These are phyloP conservation scores for Indri indri DNA, from an alignment of 2,113 vertebrate species.

Conservation along the genomic window DNA sequence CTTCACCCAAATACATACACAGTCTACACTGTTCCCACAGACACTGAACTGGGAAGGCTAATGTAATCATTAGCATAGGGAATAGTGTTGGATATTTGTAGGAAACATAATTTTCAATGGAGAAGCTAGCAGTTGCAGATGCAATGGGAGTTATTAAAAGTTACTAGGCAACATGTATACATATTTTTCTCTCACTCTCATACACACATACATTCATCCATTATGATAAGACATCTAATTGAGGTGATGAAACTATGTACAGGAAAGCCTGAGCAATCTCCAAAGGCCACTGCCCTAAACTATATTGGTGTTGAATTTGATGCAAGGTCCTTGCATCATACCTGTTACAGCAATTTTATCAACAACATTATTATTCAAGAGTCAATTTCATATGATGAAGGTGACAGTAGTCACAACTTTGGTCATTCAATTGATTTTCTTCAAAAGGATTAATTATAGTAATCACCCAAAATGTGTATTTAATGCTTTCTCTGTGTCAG, in stretches of 20 bases:
- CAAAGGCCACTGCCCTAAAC: not conserved
- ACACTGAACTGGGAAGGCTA: not conserved
- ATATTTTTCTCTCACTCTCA: not conserved
- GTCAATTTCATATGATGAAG: not conserved
- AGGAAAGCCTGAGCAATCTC: not conserved
- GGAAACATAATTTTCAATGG: not conserved
- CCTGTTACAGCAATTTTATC: not conserved
- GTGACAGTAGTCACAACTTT: not conserved
- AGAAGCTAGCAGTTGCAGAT: not conserved
- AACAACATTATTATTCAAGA: not conserved
- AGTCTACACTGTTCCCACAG: not conserved
- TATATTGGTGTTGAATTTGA: not conserved
- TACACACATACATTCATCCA: not conserved
- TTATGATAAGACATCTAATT: not conserved
- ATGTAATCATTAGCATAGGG: conserved; percentile 13
- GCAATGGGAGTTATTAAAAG: conserved; percentile 65
- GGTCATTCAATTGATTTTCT: not conserved
- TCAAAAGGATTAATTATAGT: not conserved
- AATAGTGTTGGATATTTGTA: not conserved
- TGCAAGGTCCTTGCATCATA: not conserved
- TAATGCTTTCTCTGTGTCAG: not conserved
- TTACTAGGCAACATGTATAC: not conserved
- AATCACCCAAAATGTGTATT: not conserved
- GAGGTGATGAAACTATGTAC: not conserved
- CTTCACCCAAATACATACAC: not conserved